Evolutionary conservation across 2,113 vertebrate species (phyloP).

Genomic region (Syngnathus scovelli): DNA sequence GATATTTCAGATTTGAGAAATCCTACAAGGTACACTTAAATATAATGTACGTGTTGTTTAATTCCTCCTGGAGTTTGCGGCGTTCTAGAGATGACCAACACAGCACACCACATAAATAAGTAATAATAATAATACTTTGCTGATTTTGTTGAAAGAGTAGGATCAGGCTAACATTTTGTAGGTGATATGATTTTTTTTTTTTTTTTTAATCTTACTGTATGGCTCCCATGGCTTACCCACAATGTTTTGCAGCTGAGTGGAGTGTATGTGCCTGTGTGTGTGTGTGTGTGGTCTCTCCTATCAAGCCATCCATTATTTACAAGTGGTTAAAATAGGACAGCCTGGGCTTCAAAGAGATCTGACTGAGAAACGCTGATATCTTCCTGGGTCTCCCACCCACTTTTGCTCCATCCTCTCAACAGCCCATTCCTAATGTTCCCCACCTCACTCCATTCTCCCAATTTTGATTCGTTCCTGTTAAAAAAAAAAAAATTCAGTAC

Average conservation of each 20-base stretch:
- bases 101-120: too few species aligned
- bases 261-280: background rate
- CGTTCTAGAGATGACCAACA: too few species aligned
- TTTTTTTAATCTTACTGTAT: background rate
- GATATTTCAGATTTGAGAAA: too few species aligned
- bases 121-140: too few species aligned
- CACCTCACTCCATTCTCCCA: background rate
- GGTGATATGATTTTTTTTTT: background rate
- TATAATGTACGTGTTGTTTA: too few species aligned
- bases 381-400: constrained; percentile 9
- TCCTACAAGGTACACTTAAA: too few species aligned
- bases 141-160: background rate
- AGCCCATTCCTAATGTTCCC: background rate
- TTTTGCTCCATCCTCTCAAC: constrained; percentile 10
- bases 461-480: background rate
- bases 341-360: constrained; percentile 44
- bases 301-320: constrained; percentile 59
- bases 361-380: constrained; percentile 28
- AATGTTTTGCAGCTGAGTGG: background rate
- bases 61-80: too few species aligned
- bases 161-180: background rate
- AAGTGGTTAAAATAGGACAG: constrained; percentile 61
- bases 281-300: background rate
- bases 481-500: too few species aligned
- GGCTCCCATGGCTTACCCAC: background rate